Percentiles rank a stretch among this genome's conserved stretches.
These are phyloP conservation scores for Bovichtus diacanthus DNA, from an alignment of 2,797 vertebrate genomes.

Conservation along the genomic window DNA sequence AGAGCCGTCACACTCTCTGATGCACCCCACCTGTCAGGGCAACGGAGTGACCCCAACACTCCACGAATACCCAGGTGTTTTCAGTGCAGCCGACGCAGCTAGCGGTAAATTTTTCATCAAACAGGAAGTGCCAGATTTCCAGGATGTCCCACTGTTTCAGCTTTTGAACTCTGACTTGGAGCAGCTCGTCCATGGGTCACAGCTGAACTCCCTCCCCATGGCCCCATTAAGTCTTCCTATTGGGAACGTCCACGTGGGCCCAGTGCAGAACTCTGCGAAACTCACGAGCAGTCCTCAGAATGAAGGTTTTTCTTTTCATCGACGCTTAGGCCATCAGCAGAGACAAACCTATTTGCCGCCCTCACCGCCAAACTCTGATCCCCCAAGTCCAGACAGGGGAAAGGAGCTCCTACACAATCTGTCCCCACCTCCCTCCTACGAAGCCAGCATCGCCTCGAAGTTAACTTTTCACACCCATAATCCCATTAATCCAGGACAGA, in stretches of 20 bases:
- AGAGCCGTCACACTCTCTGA: constrained; percentile 88
- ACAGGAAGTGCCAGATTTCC: constrained; percentile 94
- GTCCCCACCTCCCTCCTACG: constrained; percentile 94
- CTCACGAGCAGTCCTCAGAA: constrained; percentile 82
- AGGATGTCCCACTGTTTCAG: constrained; percentile 94
- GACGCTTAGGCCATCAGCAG: constrained; percentile 83
- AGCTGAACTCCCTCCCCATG: constrained; percentile 87
- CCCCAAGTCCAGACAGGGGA: constrained; percentile 93
- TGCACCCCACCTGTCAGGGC: constrained; percentile 85
- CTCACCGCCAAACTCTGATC: constrained; percentile 95
- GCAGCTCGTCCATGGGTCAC: constrained; percentile 85
- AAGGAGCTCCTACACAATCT: constrained; percentile 93
- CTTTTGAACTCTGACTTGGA: constrained; percentile 95
- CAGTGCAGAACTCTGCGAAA: constrained; percentile 86
- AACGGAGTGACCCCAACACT: constrained; percentile 81
- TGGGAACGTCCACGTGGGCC: constrained; percentile 83
- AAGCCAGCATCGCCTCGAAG: constrained; percentile 95
- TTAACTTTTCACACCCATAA: constrained; percentile 88
- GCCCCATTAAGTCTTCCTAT: constrained; percentile 86
- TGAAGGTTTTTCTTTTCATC: constrained; percentile 85
- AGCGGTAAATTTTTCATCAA: constrained; percentile 91
- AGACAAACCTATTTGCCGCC: constrained; percentile 92
- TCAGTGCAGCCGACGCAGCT: constrained; percentile 84
- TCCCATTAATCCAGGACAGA: constrained; percentile 57
- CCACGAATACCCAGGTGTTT: constrained; percentile 92